Conservation (phyloP, 2,797 vertebrate species). For the Florisuga fusca region DNA sequence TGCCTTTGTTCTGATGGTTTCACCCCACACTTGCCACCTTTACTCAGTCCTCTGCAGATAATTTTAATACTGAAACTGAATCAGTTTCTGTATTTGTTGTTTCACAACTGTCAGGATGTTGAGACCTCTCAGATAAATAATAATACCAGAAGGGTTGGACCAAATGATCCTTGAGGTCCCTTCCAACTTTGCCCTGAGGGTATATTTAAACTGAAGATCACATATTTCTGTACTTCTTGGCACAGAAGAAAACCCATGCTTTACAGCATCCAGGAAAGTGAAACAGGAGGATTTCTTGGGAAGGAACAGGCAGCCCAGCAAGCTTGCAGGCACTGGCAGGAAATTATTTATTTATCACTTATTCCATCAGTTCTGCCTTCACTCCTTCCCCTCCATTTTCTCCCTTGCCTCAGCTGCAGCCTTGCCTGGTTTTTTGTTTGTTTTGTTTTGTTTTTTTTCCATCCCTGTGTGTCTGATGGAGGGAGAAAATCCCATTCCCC, state of each 20-base stretch:
- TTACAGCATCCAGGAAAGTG: neutral
- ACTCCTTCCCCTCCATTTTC: neutral
- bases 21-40: neutral
- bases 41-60: neutral
- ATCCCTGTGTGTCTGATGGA: neutral
- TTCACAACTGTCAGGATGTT: no score
- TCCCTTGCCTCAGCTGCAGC: neutral
- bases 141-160: no score
- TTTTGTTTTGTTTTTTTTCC: neutral
- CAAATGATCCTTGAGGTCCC: no score
- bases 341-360: constrained; percentile 25
- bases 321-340: neutral
- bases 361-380: neutral
- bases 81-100: no score
- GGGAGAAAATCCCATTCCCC: neutral
- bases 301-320: neutral
- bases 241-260: neutral
- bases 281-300: neutral
- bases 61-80: neutral
- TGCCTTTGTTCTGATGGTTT: neutral
- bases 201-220: neutral
- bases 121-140: no score
- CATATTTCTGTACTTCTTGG: neutral
- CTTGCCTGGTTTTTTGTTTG: neutral
- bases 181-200: neutral